Conservation (phyloP, 2,888 invertebrate genomes). For the Daptonema setosum region DNA sequence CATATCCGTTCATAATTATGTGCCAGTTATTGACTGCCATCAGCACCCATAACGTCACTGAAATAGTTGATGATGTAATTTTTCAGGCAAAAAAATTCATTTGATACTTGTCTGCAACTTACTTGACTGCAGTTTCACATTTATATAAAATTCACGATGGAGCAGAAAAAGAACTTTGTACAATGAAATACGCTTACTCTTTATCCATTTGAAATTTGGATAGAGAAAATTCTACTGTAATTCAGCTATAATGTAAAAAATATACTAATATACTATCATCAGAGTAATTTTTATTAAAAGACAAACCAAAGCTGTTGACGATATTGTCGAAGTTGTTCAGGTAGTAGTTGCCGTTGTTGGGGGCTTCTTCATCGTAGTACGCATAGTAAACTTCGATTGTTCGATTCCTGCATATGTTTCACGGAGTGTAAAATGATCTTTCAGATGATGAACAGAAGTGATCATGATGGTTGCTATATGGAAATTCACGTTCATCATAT, state of each 20-base stretch:
- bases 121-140: not conserved
- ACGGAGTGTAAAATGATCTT: too few relatives aligned
- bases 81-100: not conserved
- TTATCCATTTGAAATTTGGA: not conserved
- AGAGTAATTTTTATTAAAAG: not conserved
- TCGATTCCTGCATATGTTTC: not conserved
- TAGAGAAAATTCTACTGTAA: constrained; percentile 1
- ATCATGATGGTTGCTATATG: too few relatives aligned
- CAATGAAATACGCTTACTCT: too few relatives aligned
- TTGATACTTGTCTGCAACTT: not conserved
- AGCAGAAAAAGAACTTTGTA: too few relatives aligned
- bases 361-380: constrained; percentile 8
- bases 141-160: too few relatives aligned
- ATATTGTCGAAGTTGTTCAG: constrained; percentile 57
- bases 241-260: too few relatives aligned
- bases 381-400: not conserved
- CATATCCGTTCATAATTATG: constrained; percentile 54
- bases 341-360: constrained; percentile 56
- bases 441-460: too few relatives aligned
- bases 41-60: constrained; percentile 63
- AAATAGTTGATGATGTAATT: constrained; percentile 13
- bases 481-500: too few relatives aligned
- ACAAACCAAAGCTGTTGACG: constrained; percentile 40
- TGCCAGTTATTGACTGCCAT: constrained; percentile 79
- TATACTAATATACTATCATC: too few relatives aligned